Conservation (phyloP, 2,888 invertebrate genomes). For the Callimorpha dominula region DNA sequence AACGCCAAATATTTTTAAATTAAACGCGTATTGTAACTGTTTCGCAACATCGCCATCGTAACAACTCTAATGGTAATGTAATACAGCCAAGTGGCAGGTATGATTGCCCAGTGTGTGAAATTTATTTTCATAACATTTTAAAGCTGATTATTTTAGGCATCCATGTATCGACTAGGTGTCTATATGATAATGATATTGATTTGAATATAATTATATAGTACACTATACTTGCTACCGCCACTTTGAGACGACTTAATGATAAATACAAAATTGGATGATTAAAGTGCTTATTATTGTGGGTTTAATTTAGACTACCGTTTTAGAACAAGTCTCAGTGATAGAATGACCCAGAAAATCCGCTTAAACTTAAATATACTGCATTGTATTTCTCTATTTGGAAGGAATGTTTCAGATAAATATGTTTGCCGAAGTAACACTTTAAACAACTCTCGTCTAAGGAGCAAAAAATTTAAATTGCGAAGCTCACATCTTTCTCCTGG, state of each 20-base stretch:
- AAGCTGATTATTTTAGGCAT: constrained; percentile 2
- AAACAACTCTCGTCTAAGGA: not conserved
- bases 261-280: not conserved
- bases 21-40: not conserved
- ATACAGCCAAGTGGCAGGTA: not conserved
- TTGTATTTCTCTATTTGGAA: not conserved
- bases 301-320: not conserved
- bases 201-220: constrained; percentile 29
- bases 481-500: not conserved
- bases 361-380: not conserved
- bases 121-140: constrained; percentile 5
- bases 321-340: not conserved
- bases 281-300: not conserved
- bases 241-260: constrained; percentile 11
- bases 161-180: constrained; percentile 1
- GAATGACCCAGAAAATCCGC: not conserved
- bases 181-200: constrained; percentile 29
- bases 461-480: constrained; percentile 1
- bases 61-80: too few relatives aligned
- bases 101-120: not conserved
- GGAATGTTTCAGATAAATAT: not conserved
- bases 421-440: not conserved
- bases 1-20: not conserved
- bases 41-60: too few relatives aligned
- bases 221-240: not conserved